Percentiles rank a stretch among this genome's conserved stretches.
Evolutionary conservation across 2,113 vertebrate genomes (phyloP).

Genomic region (Larimichthys polyactis): DNA sequence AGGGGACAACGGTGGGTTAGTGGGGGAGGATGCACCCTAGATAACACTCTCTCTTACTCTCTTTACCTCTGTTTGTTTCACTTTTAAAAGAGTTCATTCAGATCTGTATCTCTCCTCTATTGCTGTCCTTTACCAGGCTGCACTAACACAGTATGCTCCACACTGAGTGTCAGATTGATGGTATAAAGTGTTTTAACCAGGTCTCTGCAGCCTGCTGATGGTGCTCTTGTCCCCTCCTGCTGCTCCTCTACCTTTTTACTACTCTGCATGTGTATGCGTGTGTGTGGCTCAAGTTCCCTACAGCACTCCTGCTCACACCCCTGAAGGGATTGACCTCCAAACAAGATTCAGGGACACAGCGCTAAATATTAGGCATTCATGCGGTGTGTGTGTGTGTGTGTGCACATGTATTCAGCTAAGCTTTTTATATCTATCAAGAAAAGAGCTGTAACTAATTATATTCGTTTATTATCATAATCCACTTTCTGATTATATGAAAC

Average conservation of each 20-base stretch:
- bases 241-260: conserved; percentile 24
- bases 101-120: background rate
- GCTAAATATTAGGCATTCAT: conserved; percentile 46
- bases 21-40: conserved; percentile 84
- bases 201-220: conserved; percentile 64
- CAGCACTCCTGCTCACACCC: conserved; percentile 58
- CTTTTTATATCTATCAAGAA: conserved; percentile 19
- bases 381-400: background rate
- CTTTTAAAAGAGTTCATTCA: background rate
- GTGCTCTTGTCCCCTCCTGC: conserved; percentile 49
- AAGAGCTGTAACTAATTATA: background rate
- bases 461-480: background rate
- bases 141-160: conserved; percentile 18
- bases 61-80: background rate
- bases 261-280: conserved; percentile 30
- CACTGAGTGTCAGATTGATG: conserved; percentile 42
- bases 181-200: conserved; percentile 57
- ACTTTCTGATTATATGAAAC: background rate
- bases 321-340: conserved; percentile 69
- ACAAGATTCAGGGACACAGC: conserved; percentile 59
- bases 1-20: conserved; percentile 85
- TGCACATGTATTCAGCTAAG: conserved; percentile 22
- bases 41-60: conserved; percentile 89
- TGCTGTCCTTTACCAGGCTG: background rate
- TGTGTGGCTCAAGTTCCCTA: conserved; percentile 45